phyloP scores from a whole-genome alignment of 2,888 invertebrate species.

The Trichogramma evanescens region DNA sequence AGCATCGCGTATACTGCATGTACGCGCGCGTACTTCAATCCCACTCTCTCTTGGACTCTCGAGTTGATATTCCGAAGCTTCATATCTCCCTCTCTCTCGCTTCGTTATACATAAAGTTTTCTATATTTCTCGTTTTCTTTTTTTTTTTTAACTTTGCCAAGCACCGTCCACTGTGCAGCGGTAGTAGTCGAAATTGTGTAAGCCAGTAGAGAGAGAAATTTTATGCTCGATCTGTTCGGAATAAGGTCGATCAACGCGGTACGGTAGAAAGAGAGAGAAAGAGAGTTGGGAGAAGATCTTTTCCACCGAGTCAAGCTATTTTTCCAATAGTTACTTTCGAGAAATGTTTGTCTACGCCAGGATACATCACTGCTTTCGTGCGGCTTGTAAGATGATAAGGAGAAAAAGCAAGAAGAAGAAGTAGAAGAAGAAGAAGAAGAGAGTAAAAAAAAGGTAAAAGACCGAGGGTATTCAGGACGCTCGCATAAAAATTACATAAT shows the following conservation, averaged over 20 bases:
- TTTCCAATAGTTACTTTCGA: conserved; percentile 7
- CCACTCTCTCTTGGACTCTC: neutral
- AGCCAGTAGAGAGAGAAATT: conserved; percentile 12
- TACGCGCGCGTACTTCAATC: neutral
- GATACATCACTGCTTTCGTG: neutral
- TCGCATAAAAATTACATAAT: too few species aligned
- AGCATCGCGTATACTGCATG: too few species aligned
- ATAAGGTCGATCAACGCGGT: conserved; percentile 15
- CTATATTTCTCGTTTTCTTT: neutral
- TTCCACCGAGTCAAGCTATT: conserved; percentile 8
- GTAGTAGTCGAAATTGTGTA: conserved; percentile 9
- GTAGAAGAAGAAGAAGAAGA: too few species aligned
- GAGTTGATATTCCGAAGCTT: neutral
- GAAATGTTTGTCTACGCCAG: neutral
- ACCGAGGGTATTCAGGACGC: too few species aligned
- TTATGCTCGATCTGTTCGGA: conserved; percentile 18
- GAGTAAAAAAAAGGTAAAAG: too few species aligned
- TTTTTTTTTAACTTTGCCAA: neutral
- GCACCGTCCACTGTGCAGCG: too few species aligned
- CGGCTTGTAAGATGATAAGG: too few species aligned
- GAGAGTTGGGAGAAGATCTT: neutral
- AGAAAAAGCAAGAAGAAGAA: too few species aligned
- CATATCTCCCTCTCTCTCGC: neutral
- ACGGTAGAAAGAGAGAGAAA: neutral
- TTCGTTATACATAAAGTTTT: neutral